Evolutionary conservation across 2,888 invertebrate genomes (phyloP), one percentile per base, ranked within the genome.

Genomic region (Matsumyia berberina): DNA sequence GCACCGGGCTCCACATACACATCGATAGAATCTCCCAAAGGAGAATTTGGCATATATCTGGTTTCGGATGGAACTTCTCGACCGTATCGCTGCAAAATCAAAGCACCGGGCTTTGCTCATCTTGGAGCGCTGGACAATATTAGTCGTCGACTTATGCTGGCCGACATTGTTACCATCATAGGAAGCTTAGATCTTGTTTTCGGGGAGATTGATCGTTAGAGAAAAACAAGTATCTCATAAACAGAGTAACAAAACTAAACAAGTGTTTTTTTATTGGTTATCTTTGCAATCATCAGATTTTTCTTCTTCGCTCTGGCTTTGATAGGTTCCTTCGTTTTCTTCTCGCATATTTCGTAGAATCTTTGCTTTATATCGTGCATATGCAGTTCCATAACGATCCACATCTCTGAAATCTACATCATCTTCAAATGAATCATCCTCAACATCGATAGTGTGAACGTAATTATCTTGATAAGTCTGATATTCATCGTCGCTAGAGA

Each of bases 1-100:
- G 97, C 97, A 2, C 95, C 97, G 46, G 97, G 97, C 0, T 91
- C 93, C 1, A 96, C 96, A 0, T 98, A 97, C 89, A 95, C 95
- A 0, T 93, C 95, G 29, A 93, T 95, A 2, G 97, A 98, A 91
- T 94, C 95, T 73, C 97, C 97, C 0, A 97, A 96, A 93, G 95
- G 94, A 86, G 97, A 97, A 92, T 93, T 97, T 90, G 97, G 96
- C 5, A 92, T 97, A 4, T 97, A 96, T 89, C 93, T 97, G 88
- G 95, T 97, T 5, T 94, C 96, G 0, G 96, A 97, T 90, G 97
- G 97, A 5, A 93, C 94, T 9, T 94, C 95, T 33, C 94, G 93
- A 87, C 96, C 97, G 0, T 94, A 94, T 87, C 93, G 96, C 17
- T 93, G 93, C 60, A 93, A 93, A 87, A 90, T 95, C 53, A 93